Evolutionary conservation across 2,113 vertebrate species (phyloP).

Genomic region (Strigops habroptila): DNA sequence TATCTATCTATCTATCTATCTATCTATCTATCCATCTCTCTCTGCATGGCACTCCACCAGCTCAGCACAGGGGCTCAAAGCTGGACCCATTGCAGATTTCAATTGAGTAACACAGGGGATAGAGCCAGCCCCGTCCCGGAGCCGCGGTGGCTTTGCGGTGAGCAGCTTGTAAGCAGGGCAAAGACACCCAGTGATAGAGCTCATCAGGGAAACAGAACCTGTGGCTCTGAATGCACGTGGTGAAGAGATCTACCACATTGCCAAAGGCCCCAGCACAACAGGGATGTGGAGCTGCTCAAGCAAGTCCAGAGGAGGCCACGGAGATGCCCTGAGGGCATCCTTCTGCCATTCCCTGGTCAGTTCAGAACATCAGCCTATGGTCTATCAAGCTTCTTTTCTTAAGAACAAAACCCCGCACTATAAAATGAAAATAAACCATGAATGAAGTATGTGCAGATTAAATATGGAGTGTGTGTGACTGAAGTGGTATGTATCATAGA

Average conservation of each 20-base stretch:
- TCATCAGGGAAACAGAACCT: neutral
- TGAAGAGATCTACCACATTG: neutral
- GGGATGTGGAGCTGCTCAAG: neutral
- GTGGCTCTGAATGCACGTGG: too few relatives aligned
- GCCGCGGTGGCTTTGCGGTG: neutral
- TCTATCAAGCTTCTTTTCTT: neutral
- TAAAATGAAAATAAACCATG: neutral
- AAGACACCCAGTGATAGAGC: neutral
- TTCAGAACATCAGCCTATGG: neutral
- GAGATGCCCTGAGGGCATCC: neutral
- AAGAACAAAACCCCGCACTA: neutral
- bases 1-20: too few relatives aligned
- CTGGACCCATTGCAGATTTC: neutral
- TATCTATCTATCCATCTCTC: neutral
- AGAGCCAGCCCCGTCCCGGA: neutral
- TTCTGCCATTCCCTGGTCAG: neutral
- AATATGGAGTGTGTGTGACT: too few relatives aligned
- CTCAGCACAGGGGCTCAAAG: neutral
- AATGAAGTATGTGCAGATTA: too few relatives aligned
- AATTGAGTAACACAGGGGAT: neutral
- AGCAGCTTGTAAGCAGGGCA: neutral
- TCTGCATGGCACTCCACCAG: neutral
- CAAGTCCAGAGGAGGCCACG: neutral
- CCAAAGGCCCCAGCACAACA: neutral
- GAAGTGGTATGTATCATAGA: too few relatives aligned